phyloP scores from a whole-genome alignment of 2,113 vertebrate genomes.

The Mormyrus iriodes region DNA sequence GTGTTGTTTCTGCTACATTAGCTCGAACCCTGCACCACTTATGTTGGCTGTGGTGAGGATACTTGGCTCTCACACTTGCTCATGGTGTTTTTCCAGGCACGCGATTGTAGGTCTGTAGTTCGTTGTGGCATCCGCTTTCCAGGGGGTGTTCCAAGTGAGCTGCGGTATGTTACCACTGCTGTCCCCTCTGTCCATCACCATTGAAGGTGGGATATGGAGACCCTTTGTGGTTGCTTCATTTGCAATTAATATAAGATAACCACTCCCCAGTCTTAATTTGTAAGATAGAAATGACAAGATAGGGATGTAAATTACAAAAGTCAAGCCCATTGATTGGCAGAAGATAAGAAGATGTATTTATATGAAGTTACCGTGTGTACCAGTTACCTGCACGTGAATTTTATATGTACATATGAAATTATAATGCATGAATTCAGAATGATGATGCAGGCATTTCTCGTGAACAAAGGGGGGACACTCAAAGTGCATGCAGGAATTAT shows the following conservation, averaged over 20 bases:
- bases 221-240: background rate
- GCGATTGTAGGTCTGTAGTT: background rate
- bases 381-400: background rate
- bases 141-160: background rate
- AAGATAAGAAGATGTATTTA: background rate
- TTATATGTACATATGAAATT: background rate
- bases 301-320: background rate
- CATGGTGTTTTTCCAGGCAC: background rate
- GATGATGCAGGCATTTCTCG: background rate
- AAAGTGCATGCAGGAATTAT: background rate
- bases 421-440: background rate
- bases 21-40: background rate
- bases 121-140: background rate
- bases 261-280: background rate
- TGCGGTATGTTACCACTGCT: background rate
- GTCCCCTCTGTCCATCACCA: background rate
- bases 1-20: too few relatives aligned
- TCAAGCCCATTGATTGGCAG: background rate
- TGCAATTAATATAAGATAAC: background rate
- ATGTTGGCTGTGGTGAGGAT: background rate
- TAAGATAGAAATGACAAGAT: background rate
- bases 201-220: background rate
- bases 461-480: background rate
- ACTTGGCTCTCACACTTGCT: background rate
- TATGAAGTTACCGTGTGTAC: background rate